Base-by-base conservation (phyloP, 2,888 invertebrate genomes). In the Dolichomitus sp. region DNA sequence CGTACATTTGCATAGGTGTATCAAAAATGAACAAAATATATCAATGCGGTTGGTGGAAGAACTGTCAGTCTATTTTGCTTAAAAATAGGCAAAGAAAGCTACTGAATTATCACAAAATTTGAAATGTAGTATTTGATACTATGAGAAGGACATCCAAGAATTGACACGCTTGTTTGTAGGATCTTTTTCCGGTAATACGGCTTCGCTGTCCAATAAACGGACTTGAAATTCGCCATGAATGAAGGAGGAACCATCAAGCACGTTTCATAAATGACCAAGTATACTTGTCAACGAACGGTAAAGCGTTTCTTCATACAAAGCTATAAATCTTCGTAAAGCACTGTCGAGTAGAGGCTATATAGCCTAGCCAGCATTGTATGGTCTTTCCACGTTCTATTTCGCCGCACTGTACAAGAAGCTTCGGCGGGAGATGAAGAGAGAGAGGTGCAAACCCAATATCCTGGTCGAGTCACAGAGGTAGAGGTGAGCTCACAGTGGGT, bases 401-500 rank as follows among this genome's bases (percentile, higher is more conserved):
- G 61, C 19, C 11, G 61, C 17, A 33, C n/a, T 17, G 3, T 11
- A 30, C 27, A 12, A n/a, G 52, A 54, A 19, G 52, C 37, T 54
- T 54, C 52, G 19, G 23, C 52, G 52, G 11, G 50, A 52, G 17
- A 17, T 7, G 19, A n/a, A 54, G 52, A n/a, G 33, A 30, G 48
- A 52, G 33, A 33, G 33, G 66, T 52, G 33, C 68, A 68, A 68
- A 68, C 30, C 52, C 68, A 50, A 68, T 52, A 68, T 50, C 52
- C 19, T 52, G 33, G 19, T 30, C 19, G 19, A 12, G 50, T 33
- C 68, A 14, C 12, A 50, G n/a, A 48, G 33, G 19, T 17, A 12
- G 30, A 65, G n/a, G n/a, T 9, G 45, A 27, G 23, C 42, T 14
- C n/a, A 6, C 6, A 7, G 65, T 17, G 11, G n/a, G 23, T 68